Evolutionary conservation across 2,797 vertebrate genomes (phyloP).

Genomic region (Melanotaenia parkinsoni): DNA sequence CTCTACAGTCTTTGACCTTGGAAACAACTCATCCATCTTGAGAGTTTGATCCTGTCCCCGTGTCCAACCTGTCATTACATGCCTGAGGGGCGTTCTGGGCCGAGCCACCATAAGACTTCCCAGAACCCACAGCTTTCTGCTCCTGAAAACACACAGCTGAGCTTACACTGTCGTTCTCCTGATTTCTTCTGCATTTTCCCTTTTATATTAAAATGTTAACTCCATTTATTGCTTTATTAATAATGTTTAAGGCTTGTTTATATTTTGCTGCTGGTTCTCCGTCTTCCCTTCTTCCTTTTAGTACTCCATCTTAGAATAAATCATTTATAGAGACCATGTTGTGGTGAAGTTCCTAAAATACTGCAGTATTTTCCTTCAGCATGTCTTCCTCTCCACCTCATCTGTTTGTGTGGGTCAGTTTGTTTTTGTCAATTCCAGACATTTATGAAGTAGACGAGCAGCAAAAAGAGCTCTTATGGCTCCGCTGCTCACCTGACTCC

Average conservation of each 20-base stretch:
- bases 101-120: conserved; percentile 15
- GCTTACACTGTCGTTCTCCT: conserved; percentile 13
- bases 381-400: not conserved
- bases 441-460: conserved; percentile 2
- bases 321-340: not conserved
- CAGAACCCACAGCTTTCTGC: conserved; percentile 42
- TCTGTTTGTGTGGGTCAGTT: not conserved
- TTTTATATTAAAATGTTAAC: not conserved
- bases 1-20: conserved; percentile 28
- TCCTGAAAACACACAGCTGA: conserved; percentile 18
- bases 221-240: not conserved
- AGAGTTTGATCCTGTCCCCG: conserved; percentile 53
- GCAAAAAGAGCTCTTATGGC: conserved; percentile 4
- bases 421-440: conserved; percentile 6
- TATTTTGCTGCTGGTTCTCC: too few species aligned
- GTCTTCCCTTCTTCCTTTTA: too few species aligned
- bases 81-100: conserved; percentile 49
- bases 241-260: too few species aligned
- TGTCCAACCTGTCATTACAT: conserved; percentile 25
- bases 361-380: too few species aligned
- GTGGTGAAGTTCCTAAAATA: not conserved
- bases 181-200: conserved; percentile 1
- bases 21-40: conserved; percentile 44
- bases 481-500: not conserved
- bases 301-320: not conserved